Conservation (phyloP, 2,888 invertebrate genomes). For the Lathronympha strigana region DNA sequence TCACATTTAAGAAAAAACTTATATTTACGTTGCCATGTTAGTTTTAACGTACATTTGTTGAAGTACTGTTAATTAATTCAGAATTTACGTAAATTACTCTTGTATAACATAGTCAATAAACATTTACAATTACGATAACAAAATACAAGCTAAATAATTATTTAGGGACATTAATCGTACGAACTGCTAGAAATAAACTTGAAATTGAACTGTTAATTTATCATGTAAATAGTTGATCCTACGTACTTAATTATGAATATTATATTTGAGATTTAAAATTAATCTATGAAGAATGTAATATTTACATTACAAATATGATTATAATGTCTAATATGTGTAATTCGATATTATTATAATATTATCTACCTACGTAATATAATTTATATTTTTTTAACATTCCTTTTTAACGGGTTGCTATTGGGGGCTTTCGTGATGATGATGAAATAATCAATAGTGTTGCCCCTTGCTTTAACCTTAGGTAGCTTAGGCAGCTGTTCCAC, state of each 20-base stretch:
- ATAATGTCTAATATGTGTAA: slow-evolving; percentile 4
- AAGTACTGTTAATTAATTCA: not conserved
- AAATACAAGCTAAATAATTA: not conserved
- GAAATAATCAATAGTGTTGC: slow-evolving; percentile 43
- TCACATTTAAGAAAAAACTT: not conserved
- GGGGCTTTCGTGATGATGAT: not conserved
- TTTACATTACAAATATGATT: slow-evolving; percentile 5
- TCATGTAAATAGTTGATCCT: slow-evolving; percentile 8
- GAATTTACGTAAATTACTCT: too few species aligned
- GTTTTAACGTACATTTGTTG: not conserved
- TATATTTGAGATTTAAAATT: not conserved
- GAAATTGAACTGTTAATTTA: slow-evolving; percentile 12
- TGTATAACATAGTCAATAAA: not conserved
- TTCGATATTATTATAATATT: not conserved
- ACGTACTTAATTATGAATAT: slow-evolving; percentile 13
- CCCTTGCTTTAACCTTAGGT: slow-evolving; percentile 38
- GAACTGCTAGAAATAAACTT: slow-evolving; percentile 1
- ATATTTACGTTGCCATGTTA: slow-evolving; percentile 7
- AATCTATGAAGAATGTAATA: not conserved
- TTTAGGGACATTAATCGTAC: not conserved
- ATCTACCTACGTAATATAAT: slow-evolving; percentile 4
- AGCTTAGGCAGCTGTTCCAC: not conserved
- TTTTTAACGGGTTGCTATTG: slow-evolving; percentile 43
- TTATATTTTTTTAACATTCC: slow-evolving; percentile 45
- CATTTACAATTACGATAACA: not conserved